phyloP scores from a whole-genome alignment of 2,888 invertebrate species.

The Chydorus sphaericus region DNA sequence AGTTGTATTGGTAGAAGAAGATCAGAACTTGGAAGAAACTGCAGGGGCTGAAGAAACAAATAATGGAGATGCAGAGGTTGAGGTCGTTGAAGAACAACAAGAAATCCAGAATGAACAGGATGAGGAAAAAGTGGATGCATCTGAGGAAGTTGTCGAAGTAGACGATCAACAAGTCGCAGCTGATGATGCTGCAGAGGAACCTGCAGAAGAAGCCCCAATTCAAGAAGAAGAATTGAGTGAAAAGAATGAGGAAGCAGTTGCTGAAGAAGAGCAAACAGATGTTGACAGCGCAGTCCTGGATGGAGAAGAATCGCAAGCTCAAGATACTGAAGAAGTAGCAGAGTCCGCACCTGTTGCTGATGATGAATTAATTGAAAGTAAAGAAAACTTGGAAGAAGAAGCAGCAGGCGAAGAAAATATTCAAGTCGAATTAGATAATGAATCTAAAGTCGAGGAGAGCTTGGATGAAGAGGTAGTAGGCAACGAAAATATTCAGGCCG shows the following conservation, averaged over 20 bases:
- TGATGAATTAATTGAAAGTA: too few relatives aligned
- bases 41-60: too few relatives aligned
- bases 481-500: background rate
- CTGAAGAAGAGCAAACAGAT: background rate
- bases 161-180: too few relatives aligned
- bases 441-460: too few relatives aligned
- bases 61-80: background rate
- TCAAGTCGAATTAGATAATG: too few relatives aligned
- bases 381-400: background rate
- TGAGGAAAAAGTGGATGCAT: background rate
- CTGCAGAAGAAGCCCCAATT: background rate
- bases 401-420: too few relatives aligned
- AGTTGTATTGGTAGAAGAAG: too few relatives aligned
- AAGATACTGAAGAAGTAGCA: too few relatives aligned
- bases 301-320: too few relatives aligned
- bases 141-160: background rate
- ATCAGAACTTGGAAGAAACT: too few relatives aligned
- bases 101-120: constrained; percentile 4
- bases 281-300: too few relatives aligned
- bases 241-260: background rate
- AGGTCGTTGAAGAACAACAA: background rate
- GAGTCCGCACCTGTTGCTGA: too few relatives aligned
- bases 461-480: background rate
- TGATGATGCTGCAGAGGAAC: background rate
- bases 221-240: background rate